phyloP scores from a whole-genome alignment of 2,113 vertebrate genomes.

The Pedionomus torquatus region DNA sequence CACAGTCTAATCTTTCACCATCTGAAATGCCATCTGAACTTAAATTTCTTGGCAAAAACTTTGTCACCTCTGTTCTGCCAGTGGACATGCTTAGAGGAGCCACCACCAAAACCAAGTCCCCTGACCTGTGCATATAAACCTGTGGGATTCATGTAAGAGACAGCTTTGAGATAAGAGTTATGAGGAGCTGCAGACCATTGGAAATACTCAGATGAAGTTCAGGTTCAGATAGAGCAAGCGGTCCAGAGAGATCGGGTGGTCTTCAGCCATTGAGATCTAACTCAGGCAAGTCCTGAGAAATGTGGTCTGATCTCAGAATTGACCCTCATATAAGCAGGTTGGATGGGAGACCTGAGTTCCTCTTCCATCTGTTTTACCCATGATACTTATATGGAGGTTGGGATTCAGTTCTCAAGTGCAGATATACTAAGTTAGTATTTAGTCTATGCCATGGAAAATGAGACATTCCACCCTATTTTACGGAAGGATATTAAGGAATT shows the following conservation, averaged over 20 bases:
- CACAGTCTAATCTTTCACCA: neutral
- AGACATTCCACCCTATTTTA: neutral
- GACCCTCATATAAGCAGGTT: neutral
- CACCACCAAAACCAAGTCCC: neutral
- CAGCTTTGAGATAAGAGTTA: neutral
- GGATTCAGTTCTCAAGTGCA: neutral
- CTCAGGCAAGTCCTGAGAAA: neutral
- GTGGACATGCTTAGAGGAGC: neutral
- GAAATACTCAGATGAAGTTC: neutral
- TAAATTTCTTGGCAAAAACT: neutral
- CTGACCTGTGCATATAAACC: neutral
- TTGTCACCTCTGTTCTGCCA: neutral
- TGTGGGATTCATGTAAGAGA: neutral
- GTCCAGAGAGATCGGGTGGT: neutral
- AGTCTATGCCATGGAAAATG: neutral
- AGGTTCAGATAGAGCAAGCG: neutral
- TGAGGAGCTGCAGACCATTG: accelerated
- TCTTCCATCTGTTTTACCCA: neutral
- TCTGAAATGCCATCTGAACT: neutral
- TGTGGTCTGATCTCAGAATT: neutral
- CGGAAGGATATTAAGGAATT: neutral
- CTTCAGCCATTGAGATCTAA: neutral
- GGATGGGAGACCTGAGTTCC: neutral
- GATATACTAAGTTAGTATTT: neutral
- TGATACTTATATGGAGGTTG: neutral